Percentiles rank a stretch among this genome's conserved stretches.
phyloP scores from a whole-genome alignment of 2,113 vertebrate genomes.

The Pedetes capensis region DNA sequence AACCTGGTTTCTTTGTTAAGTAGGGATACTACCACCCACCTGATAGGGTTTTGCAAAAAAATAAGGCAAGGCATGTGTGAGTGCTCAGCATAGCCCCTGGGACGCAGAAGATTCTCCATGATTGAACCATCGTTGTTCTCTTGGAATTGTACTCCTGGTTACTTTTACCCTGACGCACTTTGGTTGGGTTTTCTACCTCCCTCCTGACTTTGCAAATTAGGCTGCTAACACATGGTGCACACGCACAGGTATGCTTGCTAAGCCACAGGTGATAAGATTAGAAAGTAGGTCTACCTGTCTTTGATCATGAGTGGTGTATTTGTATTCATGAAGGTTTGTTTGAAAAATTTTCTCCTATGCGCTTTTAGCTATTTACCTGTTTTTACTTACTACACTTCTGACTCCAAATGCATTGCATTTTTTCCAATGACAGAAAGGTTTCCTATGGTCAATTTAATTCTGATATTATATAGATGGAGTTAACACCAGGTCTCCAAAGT shows the following conservation, averaged over 20 bases:
- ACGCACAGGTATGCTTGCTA: slow-evolving; percentile 27
- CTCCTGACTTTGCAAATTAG: neutral
- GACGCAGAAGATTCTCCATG: neutral
- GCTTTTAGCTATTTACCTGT: neutral
- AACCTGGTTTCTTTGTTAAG: neutral
- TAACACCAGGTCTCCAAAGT: neutral
- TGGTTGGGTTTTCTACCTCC: neutral
- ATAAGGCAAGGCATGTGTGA: neutral
- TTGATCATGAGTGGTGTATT: slow-evolving; percentile 47
- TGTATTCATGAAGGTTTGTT: neutral
- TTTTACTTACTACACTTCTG: neutral
- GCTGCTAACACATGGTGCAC: neutral
- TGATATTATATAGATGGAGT: neutral
- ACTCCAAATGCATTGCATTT: neutral
- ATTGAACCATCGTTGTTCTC: neutral
- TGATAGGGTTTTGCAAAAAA: neutral
- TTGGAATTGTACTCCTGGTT: neutral
- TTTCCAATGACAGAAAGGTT: neutral
- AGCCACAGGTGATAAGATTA: slow-evolving; percentile 55
- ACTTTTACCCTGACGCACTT: neutral
- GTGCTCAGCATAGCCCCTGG: neutral
- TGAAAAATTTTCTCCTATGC: neutral
- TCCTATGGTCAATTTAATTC: neutral
- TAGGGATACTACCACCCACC: neutral
- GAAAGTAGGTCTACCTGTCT: slow-evolving; percentile 2